Conservation (phyloP, 1,140 invertebrate species). For the Homarus americanus region DNA sequence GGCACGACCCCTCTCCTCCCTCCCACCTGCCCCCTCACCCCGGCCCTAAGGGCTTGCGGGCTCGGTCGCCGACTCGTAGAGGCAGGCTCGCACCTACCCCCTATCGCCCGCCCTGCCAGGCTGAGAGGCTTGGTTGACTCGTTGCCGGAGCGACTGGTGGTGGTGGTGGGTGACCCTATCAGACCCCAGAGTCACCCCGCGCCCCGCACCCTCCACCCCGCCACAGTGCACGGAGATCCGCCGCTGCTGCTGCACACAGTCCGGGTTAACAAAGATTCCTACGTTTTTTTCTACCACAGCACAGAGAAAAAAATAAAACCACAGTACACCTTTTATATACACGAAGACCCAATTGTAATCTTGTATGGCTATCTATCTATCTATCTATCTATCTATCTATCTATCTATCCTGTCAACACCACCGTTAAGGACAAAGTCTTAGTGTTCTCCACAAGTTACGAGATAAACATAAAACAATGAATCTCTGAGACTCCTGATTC, state of each 20-base stretch:
- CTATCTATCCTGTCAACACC: too few relatives aligned
- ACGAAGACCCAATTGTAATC: not conserved
- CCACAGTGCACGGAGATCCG: not conserved
- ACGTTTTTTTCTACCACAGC: not conserved
- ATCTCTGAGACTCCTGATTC: too few relatives aligned
- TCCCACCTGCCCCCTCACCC: not conserved
- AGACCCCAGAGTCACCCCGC: constrained; percentile 10
- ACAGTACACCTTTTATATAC: not conserved
- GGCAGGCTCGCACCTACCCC: constrained; percentile 39
- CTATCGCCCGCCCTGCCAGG: constrained; percentile 3
- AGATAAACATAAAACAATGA: too few relatives aligned
- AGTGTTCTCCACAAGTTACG: too few relatives aligned
- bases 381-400: too few relatives aligned
- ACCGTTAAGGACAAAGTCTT: too few relatives aligned
- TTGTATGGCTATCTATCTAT: not conserved
- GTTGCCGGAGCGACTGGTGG: not conserved
- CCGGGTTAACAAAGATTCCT: not conserved
- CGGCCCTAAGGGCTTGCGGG: constrained; percentile 16
- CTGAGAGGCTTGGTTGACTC: not conserved
- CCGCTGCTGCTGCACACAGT: not conserved
- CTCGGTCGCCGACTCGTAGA: constrained; percentile 53
- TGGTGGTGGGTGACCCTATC: constrained; percentile 29
- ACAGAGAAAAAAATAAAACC: not conserved
- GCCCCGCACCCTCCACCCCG: not conserved
- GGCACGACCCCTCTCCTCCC: not conserved